Percentiles rank a stretch among this genome's conserved stretches.
Conservation (phyloP, 2,113 vertebrate genomes). For the Turdus rufiventris region DNA sequence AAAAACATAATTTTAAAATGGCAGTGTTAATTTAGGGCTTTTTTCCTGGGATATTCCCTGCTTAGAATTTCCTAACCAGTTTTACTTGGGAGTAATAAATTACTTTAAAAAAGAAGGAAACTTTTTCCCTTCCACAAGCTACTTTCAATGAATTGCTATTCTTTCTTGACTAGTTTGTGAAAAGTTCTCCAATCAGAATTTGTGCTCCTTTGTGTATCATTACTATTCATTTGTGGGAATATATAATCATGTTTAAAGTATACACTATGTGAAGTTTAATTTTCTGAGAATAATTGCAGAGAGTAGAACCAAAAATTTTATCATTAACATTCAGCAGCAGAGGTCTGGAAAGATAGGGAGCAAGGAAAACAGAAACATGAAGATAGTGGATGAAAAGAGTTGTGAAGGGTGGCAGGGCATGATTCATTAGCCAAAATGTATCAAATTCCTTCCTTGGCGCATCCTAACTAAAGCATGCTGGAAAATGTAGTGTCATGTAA, state of each 20-base stretch:
- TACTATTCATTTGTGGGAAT: neutral
- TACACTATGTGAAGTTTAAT: neutral
- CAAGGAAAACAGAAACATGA: neutral
- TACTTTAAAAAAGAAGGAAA: neutral
- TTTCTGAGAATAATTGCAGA: neutral
- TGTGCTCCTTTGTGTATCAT: neutral
- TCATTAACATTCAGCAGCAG: slow-evolving; percentile 16
- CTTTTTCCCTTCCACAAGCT: neutral
- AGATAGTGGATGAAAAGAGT: neutral
- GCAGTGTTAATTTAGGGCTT: neutral
- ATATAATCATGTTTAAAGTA: neutral
- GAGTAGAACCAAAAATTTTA: neutral
- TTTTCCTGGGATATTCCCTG: neutral
- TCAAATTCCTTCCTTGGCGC: neutral
- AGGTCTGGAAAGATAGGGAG: neutral
- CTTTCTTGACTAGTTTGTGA: neutral
- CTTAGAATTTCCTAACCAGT: neutral
- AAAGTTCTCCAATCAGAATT: neutral
- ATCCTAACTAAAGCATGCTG: neutral
- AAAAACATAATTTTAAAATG: neutral
- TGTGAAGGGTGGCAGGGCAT: neutral
- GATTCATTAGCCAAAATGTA: neutral
- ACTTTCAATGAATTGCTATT: neutral
- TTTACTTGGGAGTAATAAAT: neutral
- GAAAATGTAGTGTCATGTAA: neutral